These are phyloP conservation scores for Rhadina sibilatrix DNA, from an alignment of 2,113 vertebrate species.

Conservation along the genomic window DNA sequence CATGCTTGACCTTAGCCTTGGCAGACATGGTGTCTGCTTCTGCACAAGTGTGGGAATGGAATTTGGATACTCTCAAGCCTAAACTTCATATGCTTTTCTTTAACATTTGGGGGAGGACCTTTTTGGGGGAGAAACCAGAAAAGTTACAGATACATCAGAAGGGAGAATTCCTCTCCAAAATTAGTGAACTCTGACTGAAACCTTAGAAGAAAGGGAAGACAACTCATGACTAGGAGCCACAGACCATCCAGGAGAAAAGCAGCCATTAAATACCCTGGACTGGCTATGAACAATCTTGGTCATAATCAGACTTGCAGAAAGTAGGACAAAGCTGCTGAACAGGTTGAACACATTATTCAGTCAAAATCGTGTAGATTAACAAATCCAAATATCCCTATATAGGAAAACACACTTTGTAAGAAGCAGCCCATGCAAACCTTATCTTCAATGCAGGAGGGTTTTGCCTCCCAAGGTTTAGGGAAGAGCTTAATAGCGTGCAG, in stretches of 20 bases:
- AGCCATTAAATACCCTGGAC: background rate
- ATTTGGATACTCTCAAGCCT: background rate
- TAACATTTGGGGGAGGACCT: background rate
- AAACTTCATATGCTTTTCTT: background rate
- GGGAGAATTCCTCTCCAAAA: background rate
- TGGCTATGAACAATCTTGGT: background rate
- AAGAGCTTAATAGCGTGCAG: background rate
- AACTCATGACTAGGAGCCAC: background rate
- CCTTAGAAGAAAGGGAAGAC: background rate
- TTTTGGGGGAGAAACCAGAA: background rate
- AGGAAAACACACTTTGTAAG: background rate
- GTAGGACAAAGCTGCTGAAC: background rate
- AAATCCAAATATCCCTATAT: background rate
- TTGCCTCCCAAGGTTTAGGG: background rate
- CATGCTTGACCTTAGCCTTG: slow-evolving; percentile 46
- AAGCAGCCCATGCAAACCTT: background rate
- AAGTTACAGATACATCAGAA: background rate
- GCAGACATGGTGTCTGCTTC: slow-evolving; percentile 31
- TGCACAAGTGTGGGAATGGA: slow-evolving; percentile 45
- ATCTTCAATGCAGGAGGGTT: background rate
- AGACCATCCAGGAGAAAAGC: background rate
- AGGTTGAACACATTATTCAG: background rate
- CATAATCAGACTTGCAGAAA: background rate
- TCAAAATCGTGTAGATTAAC: background rate
- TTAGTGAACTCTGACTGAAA: background rate